Conservation (phyloP, 2,113 vertebrate genomes). For the Pteruthius melanotis region DNA sequence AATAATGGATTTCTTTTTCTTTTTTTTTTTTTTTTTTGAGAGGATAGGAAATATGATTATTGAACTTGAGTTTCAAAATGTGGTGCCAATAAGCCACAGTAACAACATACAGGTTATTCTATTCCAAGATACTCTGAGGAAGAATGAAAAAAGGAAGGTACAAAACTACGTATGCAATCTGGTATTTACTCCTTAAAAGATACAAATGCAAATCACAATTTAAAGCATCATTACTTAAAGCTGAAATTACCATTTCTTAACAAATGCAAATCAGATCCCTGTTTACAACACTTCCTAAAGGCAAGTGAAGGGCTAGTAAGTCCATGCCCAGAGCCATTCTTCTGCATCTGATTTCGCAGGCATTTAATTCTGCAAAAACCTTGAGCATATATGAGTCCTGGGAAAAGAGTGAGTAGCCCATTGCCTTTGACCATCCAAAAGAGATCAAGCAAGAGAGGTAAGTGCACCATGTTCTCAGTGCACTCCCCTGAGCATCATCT, state of each 20-base stretch:
- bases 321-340: not conserved
- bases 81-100: not conserved
- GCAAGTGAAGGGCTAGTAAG: not conserved
- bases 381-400: accelerated
- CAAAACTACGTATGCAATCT: not conserved
- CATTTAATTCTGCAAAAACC: not conserved
- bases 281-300: not conserved
- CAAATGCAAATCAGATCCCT: accelerated
- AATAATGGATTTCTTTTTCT: not conserved
- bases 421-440: accelerated
- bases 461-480: accelerated
- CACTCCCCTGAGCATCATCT: not conserved
- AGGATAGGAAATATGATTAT: not conserved
- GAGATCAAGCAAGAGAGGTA: not conserved
- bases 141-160: not conserved
- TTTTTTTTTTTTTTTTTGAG: not conserved
- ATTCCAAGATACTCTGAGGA: not conserved
- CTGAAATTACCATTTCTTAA: not conserved
- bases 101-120: not conserved
- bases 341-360: not conserved
- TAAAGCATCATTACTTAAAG: not conserved
- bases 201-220: not conserved
- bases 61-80: not conserved
- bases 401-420: not conserved
- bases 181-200: not conserved